Evolutionary conservation across 2,888 invertebrate species (phyloP).

Genomic region (Biston stratarius): DNA sequence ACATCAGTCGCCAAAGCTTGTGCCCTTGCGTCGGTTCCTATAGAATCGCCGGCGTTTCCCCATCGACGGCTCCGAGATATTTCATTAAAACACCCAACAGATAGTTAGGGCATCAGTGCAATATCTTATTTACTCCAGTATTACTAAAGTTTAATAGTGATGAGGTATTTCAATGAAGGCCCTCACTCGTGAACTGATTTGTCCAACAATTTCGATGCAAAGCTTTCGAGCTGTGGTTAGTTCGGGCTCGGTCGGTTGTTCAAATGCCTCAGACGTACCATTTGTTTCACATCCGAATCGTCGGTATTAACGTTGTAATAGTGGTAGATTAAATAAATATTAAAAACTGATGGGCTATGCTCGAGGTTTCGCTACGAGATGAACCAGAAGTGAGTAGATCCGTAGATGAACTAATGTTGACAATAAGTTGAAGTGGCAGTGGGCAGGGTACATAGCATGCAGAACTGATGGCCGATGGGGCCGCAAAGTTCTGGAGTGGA

Average conservation of each 20-base stretch:
- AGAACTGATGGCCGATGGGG: no score
- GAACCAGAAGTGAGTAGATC: no score
- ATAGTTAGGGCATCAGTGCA: conserved; percentile 50
- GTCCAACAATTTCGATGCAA: conserved; percentile 6
- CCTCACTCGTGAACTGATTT: not conserved
- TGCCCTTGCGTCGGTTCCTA: conserved; percentile 12
- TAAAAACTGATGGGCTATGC: no score
- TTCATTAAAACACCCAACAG: conserved; percentile 58
- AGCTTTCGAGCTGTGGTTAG: conserved; percentile 2
- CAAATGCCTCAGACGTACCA: not conserved
- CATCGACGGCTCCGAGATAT: conserved; percentile 55
- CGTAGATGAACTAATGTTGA: no score
- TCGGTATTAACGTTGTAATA: no score
- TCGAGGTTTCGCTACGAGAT: no score
- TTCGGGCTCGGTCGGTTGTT: not conserved
- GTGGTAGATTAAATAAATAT: no score
- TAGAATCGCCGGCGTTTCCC: conserved; percentile 48
- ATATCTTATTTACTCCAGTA: conserved; percentile 41
- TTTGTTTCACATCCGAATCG: not conserved
- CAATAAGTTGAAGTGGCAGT: no score
- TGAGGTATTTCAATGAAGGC: conserved; percentile 16
- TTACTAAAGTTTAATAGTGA: conserved; percentile 34
- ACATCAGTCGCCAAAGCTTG: not conserved
- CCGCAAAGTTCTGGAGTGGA: no score
- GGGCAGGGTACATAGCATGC: no score